A percentile compares a stretch with the other conserved stretches of the same genome.
phyloP scores from a whole-genome alignment of 2,888 invertebrate genomes.

The Pristionchus exspectatus region DNA sequence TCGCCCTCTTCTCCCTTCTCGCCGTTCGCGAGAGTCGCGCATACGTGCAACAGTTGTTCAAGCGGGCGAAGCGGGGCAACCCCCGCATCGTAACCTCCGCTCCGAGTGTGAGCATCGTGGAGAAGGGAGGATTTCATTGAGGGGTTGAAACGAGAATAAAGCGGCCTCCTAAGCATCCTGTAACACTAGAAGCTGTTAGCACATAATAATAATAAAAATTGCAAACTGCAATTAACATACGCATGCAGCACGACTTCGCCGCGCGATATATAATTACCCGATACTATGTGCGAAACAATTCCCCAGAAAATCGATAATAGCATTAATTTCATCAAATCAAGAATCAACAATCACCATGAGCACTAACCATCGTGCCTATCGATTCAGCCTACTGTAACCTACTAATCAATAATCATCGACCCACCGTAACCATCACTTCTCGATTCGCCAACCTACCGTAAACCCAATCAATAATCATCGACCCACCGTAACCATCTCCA shows the following conservation, averaged over 20 bases:
- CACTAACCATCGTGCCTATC: too few relatives aligned
- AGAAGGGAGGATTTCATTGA: background rate
- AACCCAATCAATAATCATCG: background rate
- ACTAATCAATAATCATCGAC: background rate
- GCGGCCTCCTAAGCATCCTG: background rate
- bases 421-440: background rate
- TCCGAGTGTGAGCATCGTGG: background rate
- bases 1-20: background rate
- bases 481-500: slow-evolving; percentile 36
- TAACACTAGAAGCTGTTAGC: too few relatives aligned
- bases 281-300: too few relatives aligned
- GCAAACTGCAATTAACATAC: too few relatives aligned
- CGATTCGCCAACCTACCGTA: background rate
- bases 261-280: too few relatives aligned
- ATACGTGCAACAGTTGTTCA: background rate
- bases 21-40: background rate
- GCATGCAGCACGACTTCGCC: too few relatives aligned
- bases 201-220: too few relatives aligned
- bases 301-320: too few relatives aligned
- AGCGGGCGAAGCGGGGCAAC: background rate
- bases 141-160: background rate
- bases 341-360: too few relatives aligned
- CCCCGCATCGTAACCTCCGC: background rate
- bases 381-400: background rate
- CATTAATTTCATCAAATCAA: too few relatives aligned